Conservation (phyloP, 2,888 invertebrate species). For the Limnephilus auricula region DNA sequence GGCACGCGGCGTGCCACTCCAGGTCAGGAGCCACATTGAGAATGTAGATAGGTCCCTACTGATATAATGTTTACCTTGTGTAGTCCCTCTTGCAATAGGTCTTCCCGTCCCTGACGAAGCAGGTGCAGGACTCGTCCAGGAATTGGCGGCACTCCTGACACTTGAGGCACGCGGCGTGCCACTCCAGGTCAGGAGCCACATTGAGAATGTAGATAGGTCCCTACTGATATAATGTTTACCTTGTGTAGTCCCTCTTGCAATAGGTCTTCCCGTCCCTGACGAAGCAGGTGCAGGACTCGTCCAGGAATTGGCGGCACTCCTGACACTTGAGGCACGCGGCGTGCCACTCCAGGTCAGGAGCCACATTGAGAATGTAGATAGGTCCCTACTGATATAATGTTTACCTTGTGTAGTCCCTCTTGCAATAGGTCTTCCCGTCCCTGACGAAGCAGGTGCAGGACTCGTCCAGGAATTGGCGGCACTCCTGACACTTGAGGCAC, state of each 20-base stretch:
- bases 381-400: slow-evolving; percentile 65
- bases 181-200: slow-evolving; percentile 98
- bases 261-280: slow-evolving; percentile 99
- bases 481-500: slow-evolving; percentile 98
- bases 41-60: slow-evolving; percentile 82
- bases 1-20: slow-evolving; percentile 99
- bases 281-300: slow-evolving; percentile 99
- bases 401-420: slow-evolving; percentile 98
- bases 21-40: slow-evolving; percentile 98
- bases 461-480: slow-evolving; percentile 97
- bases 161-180: slow-evolving; percentile 99
- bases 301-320: slow-evolving; percentile 97
- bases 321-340: slow-evolving; percentile 98
- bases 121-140: slow-evolving; percentile 98
- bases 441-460: slow-evolving; percentile 99
- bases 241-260: slow-evolving; percentile 98
- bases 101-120: slow-evolving; percentile 99
- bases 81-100: slow-evolving; percentile 99
- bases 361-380: slow-evolving; percentile 94
- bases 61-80: slow-evolving; percentile 86
- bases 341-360: slow-evolving; percentile 99
- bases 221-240: slow-evolving; percentile 79
- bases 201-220: slow-evolving; percentile 89
- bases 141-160: slow-evolving; percentile 98
- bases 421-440: slow-evolving; percentile 99